phyloP scores from a whole-genome alignment of 1,140 invertebrate genomes.

The Babylonia areolata region DNA sequence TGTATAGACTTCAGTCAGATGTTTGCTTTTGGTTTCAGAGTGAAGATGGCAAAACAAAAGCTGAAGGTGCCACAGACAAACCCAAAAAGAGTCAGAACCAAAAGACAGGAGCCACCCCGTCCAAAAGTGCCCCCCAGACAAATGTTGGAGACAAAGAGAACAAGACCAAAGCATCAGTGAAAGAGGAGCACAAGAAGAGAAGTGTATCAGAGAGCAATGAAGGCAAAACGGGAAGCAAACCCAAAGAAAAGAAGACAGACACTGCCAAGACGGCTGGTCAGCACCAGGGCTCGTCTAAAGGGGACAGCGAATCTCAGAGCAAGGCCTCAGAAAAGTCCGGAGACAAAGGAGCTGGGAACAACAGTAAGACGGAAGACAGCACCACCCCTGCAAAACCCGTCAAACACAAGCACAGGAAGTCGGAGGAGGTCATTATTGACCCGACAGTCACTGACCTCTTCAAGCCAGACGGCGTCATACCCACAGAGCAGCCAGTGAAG shows the following conservation, averaged over 20 bases:
- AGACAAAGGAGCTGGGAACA: slow-evolving; percentile 17
- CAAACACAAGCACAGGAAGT: slow-evolving; percentile 46
- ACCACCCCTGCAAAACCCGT: background rate
- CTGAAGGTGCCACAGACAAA: slow-evolving; percentile 22
- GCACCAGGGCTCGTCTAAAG: slow-evolving; percentile 9
- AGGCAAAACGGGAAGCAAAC: background rate
- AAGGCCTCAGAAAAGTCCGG: slow-evolving; percentile 39
- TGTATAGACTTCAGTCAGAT: background rate
- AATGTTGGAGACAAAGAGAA: slow-evolving; percentile 5
- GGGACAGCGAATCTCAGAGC: background rate
- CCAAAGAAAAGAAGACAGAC: slow-evolving; percentile 14
- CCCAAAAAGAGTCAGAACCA: slow-evolving; percentile 33
- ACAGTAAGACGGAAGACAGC: background rate
- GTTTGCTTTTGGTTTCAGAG: slow-evolving; percentile 34
- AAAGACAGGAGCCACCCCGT: slow-evolving; percentile 1
- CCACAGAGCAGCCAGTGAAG: slow-evolving; percentile 46
- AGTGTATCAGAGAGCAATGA: background rate
- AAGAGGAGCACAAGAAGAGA: slow-evolving; percentile 9
- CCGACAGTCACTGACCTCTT: slow-evolving; percentile 55
- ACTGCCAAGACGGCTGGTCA: background rate
- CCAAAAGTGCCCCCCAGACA: slow-evolving; percentile 17
- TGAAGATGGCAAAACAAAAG: slow-evolving; percentile 40
- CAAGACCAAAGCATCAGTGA: background rate
- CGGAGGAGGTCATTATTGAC: slow-evolving; percentile 47
- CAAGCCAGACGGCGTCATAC: slow-evolving; percentile 54